Conservation (phyloP, 2,113 vertebrate species). For the Erpornis zantholeuca region DNA sequence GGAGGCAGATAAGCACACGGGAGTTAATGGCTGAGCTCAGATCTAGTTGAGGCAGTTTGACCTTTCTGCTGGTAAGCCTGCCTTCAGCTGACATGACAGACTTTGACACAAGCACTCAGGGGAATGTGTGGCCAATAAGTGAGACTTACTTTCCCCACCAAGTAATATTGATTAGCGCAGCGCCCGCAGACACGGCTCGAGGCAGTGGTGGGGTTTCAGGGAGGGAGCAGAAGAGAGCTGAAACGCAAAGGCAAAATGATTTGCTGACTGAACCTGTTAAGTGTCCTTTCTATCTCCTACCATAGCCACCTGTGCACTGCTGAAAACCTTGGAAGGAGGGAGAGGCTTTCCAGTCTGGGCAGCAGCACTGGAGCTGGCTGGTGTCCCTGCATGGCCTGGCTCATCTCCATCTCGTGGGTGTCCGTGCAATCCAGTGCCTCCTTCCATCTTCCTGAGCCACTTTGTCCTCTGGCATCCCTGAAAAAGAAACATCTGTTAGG, state of each 20-base stretch:
- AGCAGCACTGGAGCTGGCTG: neutral
- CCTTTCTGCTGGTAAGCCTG: conserved; percentile 35
- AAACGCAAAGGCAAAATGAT: neutral
- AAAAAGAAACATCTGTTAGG: neutral
- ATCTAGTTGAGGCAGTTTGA: conserved; percentile 18
- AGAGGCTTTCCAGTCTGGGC: neutral
- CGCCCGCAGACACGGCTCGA: neutral
- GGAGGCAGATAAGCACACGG: neutral
- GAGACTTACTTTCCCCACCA: conserved; percentile 33
- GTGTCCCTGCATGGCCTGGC: neutral
- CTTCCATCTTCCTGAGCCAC: neutral
- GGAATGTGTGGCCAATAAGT: conserved; percentile 30
- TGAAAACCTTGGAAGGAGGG: neutral
- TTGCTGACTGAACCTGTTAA: neutral
- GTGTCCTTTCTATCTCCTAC: neutral
- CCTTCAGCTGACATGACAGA: conserved; percentile 41
- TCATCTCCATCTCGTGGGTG: neutral
- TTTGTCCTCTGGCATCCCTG: neutral
- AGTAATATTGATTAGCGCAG: conserved; percentile 32
- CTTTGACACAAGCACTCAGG: conserved; percentile 48
- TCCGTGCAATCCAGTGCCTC: neutral
- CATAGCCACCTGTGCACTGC: neutral
- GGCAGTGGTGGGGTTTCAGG: neutral
- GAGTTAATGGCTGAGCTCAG: conserved; percentile 15
- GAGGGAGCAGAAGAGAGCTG: neutral